Conservation (phyloP, 2,888 invertebrate species). For the Terebella lapidaria region DNA sequence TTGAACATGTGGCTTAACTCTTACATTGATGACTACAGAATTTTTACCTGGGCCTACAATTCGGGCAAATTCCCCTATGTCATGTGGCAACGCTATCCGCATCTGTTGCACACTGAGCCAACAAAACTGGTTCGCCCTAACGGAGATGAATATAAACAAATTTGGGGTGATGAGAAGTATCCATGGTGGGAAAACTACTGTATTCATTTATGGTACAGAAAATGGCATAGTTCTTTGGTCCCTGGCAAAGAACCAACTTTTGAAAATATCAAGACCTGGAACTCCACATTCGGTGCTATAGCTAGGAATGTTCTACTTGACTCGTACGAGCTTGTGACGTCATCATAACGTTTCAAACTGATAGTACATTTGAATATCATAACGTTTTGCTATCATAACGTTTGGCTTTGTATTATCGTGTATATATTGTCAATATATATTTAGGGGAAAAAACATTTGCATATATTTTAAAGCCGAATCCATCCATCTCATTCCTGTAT, state of each 20-base stretch:
- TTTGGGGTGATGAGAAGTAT: slow-evolving; percentile 25
- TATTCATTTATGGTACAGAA: slow-evolving; percentile 32
- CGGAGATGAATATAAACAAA: slow-evolving; percentile 23
- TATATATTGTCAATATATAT: too few species aligned
- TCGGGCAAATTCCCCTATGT: slow-evolving; percentile 27
- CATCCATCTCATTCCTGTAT: too few species aligned
- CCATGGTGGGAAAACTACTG: slow-evolving; percentile 32
- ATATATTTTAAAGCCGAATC: too few species aligned
- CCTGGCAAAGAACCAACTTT: slow-evolving; percentile 26
- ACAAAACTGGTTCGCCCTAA: slow-evolving; percentile 23
- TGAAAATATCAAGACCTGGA: slow-evolving; percentile 26
- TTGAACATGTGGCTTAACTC: slow-evolving; percentile 28
- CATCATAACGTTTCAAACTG: too few species aligned
- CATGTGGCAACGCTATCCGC: slow-evolving; percentile 24
- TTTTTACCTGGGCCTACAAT: slow-evolving; percentile 30
- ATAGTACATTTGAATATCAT: too few species aligned
- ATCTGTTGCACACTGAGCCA: slow-evolving; percentile 26
- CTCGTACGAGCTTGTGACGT: too few species aligned
- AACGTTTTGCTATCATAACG: too few species aligned
- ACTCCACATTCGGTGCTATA: slow-evolving; percentile 27
- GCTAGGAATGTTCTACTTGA: too few species aligned
- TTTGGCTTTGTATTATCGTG: too few species aligned
- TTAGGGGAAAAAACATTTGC: too few species aligned
- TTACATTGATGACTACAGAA: slow-evolving; percentile 28
- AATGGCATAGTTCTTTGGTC: slow-evolving; percentile 24